Percentiles rank a stretch among this genome's conserved stretches.
Conservation (phyloP, 2,888 invertebrate species). For the Dione vanillae region DNA sequence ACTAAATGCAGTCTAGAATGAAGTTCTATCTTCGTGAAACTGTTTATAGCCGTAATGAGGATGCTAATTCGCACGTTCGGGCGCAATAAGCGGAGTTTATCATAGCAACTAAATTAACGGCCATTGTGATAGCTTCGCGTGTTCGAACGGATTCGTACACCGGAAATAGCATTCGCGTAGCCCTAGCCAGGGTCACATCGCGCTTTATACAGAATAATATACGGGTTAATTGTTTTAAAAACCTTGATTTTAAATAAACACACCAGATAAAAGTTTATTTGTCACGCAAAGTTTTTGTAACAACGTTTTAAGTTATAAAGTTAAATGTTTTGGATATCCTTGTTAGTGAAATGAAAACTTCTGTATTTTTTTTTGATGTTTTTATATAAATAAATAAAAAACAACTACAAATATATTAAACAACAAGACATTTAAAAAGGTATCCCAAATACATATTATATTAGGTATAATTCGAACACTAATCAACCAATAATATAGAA, state of each 20-base stretch:
- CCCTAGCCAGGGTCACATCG: conserved; percentile 47
- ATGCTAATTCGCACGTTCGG: conserved; percentile 60
- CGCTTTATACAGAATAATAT: conserved; percentile 30
- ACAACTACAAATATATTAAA: too few relatives aligned
- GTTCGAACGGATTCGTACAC: conserved; percentile 63
- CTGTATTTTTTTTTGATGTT: too few relatives aligned
- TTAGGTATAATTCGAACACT: too few relatives aligned
- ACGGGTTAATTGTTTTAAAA: conserved; percentile 38
- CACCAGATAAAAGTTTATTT: conserved; percentile 26
- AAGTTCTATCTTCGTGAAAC: conserved; percentile 43
- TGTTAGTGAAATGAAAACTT: too few relatives aligned
- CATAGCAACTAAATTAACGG: conserved; percentile 71
- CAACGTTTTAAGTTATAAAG: not conserved
- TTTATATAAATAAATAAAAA: too few relatives aligned
- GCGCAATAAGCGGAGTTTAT: conserved; percentile 59
- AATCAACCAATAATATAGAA: too few relatives aligned
- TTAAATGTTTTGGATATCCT: too few relatives aligned
- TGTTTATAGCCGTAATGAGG: conserved; percentile 57
- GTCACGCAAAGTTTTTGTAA: conserved; percentile 27
- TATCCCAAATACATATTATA: too few relatives aligned
- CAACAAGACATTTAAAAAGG: too few relatives aligned
- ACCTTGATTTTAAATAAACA: conserved; percentile 37
- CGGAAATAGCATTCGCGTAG: conserved; percentile 67
- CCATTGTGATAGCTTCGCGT: conserved; percentile 68
- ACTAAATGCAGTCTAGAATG: conserved; percentile 10